phyloP scores from a whole-genome alignment of 2,797 vertebrate genomes.

The Cetoscarus ocellatus region DNA sequence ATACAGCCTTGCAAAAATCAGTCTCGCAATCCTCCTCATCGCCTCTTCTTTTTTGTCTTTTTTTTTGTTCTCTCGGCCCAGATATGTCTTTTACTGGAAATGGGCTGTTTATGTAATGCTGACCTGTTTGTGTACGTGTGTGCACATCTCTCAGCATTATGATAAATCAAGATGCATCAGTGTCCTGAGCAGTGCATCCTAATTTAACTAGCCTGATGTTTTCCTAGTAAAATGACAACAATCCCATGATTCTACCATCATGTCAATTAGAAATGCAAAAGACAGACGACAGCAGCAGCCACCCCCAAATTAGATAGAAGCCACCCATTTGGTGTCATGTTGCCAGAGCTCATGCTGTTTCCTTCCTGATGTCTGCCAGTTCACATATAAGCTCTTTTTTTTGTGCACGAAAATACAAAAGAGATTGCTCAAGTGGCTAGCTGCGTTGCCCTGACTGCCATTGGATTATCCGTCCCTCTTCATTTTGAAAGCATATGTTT shows the following conservation, averaged over 20 bases:
- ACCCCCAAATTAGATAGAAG: constrained; percentile 42
- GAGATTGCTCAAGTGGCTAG: constrained; percentile 10
- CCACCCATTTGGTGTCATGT: constrained; percentile 32
- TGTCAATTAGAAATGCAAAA: constrained; percentile 44
- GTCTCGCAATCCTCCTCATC: constrained; percentile 10
- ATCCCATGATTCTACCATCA: constrained; percentile 23
- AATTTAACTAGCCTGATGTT: constrained; percentile 36
- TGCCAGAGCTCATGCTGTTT: constrained; percentile 24
- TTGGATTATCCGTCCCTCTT: constrained; percentile 4
- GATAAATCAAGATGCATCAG: constrained; percentile 35
- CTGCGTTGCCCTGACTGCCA: constrained; percentile 2
- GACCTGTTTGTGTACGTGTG: constrained; percentile 19
- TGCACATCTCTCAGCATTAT: constrained; percentile 27
- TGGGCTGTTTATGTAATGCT: constrained; percentile 53
- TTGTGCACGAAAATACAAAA: not conserved
- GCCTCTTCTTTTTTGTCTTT: constrained; percentile 15
- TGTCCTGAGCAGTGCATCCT: constrained; percentile 8
- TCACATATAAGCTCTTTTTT: constrained; percentile 6
- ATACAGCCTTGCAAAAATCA: constrained; percentile 27
- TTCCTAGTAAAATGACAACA: constrained; percentile 24
- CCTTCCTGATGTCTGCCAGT: constrained; percentile 9
- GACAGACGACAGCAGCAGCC: constrained; percentile 19
- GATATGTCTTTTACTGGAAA: constrained; percentile 39
- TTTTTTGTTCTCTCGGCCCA: constrained; percentile 28
- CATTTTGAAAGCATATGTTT: not conserved